Evolutionary conservation across 2,113 vertebrate genomes (phyloP), one percentile per base, ranked within the genome.

Genomic region (Euleptes europaea): DNA sequence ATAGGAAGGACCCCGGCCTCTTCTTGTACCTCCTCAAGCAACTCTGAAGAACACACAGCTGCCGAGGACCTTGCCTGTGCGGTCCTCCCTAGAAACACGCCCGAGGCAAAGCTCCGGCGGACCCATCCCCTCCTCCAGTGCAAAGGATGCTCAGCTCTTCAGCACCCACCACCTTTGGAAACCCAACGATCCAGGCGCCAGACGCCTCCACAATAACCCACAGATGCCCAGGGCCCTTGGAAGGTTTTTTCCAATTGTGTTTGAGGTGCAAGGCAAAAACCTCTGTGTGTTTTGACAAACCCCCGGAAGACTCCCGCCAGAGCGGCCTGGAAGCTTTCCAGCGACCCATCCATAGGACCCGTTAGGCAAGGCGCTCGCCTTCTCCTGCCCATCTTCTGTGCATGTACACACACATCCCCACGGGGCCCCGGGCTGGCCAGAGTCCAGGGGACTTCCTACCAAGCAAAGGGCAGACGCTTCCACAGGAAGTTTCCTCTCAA

Each of bases 111-210:
- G 88, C 91, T 51, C 90, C 23, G 49, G 79, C 7, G 9, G 13
- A 84, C 82, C 91, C 71, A 85, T 90, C 90, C 88, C 87, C 89
- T 92, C 90, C 87, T 89, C 92, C 88, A 86, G 82, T 1, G 35
- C 40, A 0, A 2, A 10, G 78, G 21, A 21, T 67, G 54, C 4
- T 75, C 8, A 17, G 3, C 74, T 54, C 31, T 26, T 33, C 9
- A 35, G 31, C 33, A n/a, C 1, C 31, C 8, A 33, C 1, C 38
- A 19, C 8, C 33, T 28, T 60, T 40, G 11, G 38, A 63, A 63
- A 60, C 1, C 21, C 76, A 28, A 0, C 1, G 11, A 9, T 31
- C 12, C 5, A 33, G 35, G 11, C 19, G 15, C 33, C 33, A 19
- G n/a, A 33, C 15, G 15, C 17, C 2, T 19, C 54, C 26, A 38